Evolutionary conservation across 2,888 invertebrate genomes (phyloP), one percentile per base, ranked within the genome.

Genomic region (Hydroisotoma schaefferi): DNA sequence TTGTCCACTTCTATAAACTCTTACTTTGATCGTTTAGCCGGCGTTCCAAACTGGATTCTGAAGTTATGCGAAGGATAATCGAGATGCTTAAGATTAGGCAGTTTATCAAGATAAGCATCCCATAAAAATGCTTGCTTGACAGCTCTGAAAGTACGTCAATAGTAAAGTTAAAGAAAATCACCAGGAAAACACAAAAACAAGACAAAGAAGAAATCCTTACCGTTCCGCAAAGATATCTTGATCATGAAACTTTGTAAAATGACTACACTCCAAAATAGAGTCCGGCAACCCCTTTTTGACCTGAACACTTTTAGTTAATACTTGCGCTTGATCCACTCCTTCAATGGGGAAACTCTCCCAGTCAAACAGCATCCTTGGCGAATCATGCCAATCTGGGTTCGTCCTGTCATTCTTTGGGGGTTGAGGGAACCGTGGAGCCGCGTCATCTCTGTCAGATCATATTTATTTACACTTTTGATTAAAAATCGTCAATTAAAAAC

Each of bases 91-190:
- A 83, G 78, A 76, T 84, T 88, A 0, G 89, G 88, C 48, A 93
- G 76, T 74, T 86, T 87, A 60, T 85, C 80, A 76, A 90, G 88
- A 74, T 88, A 84, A 22, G 88, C 84, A 78, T 94, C 91, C 77
- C 78, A 78, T 2, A 75, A 63, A 57, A 76, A 76, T 6, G 78
- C 75, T 63, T 76, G 76, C 72, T 77, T 74, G 38, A 79, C 75
- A 25, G 63, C 62, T 26, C 72, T 73, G 51, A 10, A 58, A 52
- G 43, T 1, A 56, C 40, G 26, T 43, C 25, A 12, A 46, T 15
- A 29, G n/a, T 40, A n/a, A 47, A 20, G 15, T 33, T 15, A 33
- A 10, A 10, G 8, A 15, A 33, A 33, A 10, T 33, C 33, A 8
- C 8, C 15, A 33, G 15, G 8, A 10, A 33, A 33, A 10, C 8